Evolutionary conservation across 2,113 vertebrate genomes (phyloP), one percentile per base, ranked within the genome.

Genomic region (Odocoileus virginianus): DNA sequence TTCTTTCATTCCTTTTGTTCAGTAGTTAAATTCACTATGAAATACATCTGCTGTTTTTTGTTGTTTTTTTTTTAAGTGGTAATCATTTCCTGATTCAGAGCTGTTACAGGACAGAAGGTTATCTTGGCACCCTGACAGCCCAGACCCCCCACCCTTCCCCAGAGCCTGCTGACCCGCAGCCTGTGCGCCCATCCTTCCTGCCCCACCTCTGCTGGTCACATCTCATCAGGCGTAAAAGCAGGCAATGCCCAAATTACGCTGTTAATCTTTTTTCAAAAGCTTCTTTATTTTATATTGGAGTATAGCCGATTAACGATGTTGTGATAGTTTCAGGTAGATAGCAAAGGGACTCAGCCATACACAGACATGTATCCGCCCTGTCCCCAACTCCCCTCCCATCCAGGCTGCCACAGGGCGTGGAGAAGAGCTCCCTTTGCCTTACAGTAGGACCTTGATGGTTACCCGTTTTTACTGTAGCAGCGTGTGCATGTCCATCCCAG

Each of bases 1-100:
- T 90, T 78, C 9, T 71, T 94, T 92, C 43, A 11, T 79, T 87
- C 40, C 15, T 61, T 64, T 61, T 87, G 25, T 7, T 86, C 55
- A 43, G 16, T 74, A 27, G 43, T 74, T 83, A 89, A 85, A 79
- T 54, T 90, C 9, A 21, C 21, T 7, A 16, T 45, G 40, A 36
- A 89, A 60, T 45, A 61, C 81, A 92, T 33, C 55, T 71, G 16
- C 58, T 47, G 13, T 43, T 30, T n/a, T n/a, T n/a, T n/a, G n/a
- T n/a, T 12, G 19, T 30, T 28, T n/a, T 25, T 40, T 3, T 40
- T 15, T 28, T 50, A 19, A 91, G 27, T 54, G 25, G 36, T 27
- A 50, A 5, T 1, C 27, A 3, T 54, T 47, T 15, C 50, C n/a
- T 84, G 57, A 8, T 17, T 71, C 30, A 50, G 43, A 19, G 28